A percentile compares a stretch with the other conserved stretches of the same genome.
Evolutionary conservation across 1,140 invertebrate genomes (phyloP).

Genomic region (Micrasema minimum): DNA sequence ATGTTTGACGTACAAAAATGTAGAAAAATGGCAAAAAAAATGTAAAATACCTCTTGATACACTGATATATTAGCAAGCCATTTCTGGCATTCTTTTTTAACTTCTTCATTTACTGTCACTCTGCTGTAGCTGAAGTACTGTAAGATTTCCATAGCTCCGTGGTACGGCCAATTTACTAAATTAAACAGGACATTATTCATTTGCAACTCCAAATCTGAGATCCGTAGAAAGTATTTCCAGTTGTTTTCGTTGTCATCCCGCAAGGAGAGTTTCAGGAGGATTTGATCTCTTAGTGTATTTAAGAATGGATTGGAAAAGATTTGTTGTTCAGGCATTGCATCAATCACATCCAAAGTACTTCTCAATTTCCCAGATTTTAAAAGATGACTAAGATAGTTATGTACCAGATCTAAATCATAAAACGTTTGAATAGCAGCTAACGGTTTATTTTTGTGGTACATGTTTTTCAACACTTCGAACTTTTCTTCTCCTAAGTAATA

Average conservation of each 20-base stretch:
- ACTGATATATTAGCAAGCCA: constrained; percentile 64
- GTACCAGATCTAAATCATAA: constrained; percentile 61
- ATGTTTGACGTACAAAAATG: too few relatives aligned
- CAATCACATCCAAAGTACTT: constrained; percentile 62
- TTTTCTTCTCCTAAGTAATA: constrained; percentile 63
- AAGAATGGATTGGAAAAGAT: constrained; percentile 59
- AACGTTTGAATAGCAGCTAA: constrained; percentile 63
- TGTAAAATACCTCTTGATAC: constrained; percentile 61
- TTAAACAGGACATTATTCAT: constrained; percentile 61
- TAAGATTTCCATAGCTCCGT: constrained; percentile 62
- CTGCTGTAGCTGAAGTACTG: constrained; percentile 61
- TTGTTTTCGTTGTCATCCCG: constrained; percentile 58
- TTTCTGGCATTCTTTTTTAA: constrained; percentile 59
- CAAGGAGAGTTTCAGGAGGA: constrained; percentile 62
- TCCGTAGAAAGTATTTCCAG: constrained; percentile 63
- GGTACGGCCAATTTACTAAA: constrained; percentile 60
- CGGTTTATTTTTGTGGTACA: constrained; percentile 62
- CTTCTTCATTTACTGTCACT: constrained; percentile 57
- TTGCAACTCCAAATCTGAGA: constrained; percentile 62
- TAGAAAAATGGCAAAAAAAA: too few relatives aligned
- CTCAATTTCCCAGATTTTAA: constrained; percentile 60
- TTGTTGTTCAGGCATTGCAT: constrained; percentile 61
- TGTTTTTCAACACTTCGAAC: constrained; percentile 61
- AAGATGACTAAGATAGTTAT: constrained; percentile 58
- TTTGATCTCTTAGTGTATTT: constrained; percentile 61